These are phyloP conservation scores for Ciona savignyi DNA, from an alignment of 23 tunicate species.

Conservation along the genomic window DNA sequence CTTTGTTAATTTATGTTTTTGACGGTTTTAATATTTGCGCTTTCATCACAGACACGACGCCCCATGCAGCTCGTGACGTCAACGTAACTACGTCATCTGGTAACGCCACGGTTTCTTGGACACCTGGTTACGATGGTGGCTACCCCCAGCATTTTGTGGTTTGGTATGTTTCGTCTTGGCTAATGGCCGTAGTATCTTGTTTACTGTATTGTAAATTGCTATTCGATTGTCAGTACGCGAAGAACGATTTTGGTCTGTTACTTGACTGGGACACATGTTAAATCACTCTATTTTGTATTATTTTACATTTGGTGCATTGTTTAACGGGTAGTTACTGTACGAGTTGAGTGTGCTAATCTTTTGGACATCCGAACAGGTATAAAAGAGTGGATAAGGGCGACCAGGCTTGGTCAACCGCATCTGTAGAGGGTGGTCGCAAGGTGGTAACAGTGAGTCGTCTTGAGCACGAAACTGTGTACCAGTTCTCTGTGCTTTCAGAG, in stretches of 20 bases:
- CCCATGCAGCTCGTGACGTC: conserved; percentile 45
- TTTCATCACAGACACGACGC: conserved; percentile 44
- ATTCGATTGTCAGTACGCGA: no score
- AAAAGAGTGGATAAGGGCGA: conserved; percentile 38
- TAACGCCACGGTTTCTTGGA: conserved; percentile 31
- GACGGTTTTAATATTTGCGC: neutral
- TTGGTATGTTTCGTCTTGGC: conserved; percentile 20
- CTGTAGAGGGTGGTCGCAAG: neutral
- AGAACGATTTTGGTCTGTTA: no score
- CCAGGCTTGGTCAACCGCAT: conserved; percentile 32
- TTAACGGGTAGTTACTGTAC: no score
- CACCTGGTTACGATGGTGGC: conserved; percentile 35
- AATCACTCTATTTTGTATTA: no score
- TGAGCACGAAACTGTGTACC: conserved; percentile 36
- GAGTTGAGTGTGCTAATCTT: neutral
- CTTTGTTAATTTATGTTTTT: neutral
- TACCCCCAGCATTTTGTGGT: conserved; percentile 27
- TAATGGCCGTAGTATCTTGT: neutral
- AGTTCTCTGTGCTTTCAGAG: conserved; percentile 32
- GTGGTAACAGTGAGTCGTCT: conserved; percentile 16
- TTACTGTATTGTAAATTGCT: neutral
- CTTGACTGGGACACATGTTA: no score
- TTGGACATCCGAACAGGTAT: conserved; percentile 25
- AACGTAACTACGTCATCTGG: conserved; percentile 13
- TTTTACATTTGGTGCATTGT: no score